Percentiles rank a stretch among this genome's conserved stretches.
Conservation (phyloP, 1,140 invertebrate genomes). For the Zaprionus gabonicus region DNA sequence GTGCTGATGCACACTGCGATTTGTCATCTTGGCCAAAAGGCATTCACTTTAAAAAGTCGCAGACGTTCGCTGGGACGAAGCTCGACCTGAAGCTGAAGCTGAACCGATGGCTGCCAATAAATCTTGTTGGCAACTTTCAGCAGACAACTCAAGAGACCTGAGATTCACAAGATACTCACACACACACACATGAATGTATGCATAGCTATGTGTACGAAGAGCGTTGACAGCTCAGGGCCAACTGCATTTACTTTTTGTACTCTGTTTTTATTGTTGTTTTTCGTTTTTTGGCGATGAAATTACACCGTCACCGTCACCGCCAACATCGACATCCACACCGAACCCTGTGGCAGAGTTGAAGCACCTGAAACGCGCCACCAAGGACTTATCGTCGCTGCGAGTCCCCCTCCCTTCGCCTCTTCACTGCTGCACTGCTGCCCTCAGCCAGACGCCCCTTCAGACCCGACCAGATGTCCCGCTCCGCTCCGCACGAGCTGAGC, state of each 20-base stretch:
- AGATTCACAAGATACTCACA: slow-evolving; percentile 36
- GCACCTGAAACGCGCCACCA: slow-evolving; percentile 73
- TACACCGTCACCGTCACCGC: slow-evolving; percentile 60
- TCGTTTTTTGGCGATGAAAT: slow-evolving; percentile 72
- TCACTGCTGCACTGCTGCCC: not conserved
- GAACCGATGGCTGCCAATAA: slow-evolving; percentile 67
- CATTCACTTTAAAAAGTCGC: slow-evolving; percentile 78
- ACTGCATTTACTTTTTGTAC: slow-evolving; percentile 78
- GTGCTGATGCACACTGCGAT: slow-evolving; percentile 56
- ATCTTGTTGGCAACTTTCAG: slow-evolving; percentile 76
- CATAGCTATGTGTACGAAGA: slow-evolving; percentile 3
- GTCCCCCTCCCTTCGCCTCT: not conserved
- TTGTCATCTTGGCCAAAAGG: slow-evolving; percentile 72
- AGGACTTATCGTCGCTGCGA: slow-evolving; percentile 60
- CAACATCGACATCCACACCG: slow-evolving; percentile 30
- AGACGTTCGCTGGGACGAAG: slow-evolving; percentile 53
- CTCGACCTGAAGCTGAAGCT: not conserved
- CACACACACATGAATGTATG: not conserved
- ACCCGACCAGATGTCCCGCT: not conserved
- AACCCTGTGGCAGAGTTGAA: slow-evolving; percentile 60
- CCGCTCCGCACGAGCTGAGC: not conserved
- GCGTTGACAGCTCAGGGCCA: slow-evolving; percentile 78
- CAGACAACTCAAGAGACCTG: slow-evolving; percentile 46
- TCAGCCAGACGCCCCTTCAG: not conserved
- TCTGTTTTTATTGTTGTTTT: slow-evolving; percentile 39